Percentiles rank a stretch among this genome's conserved stretches.
These are phyloP conservation scores for Gracilinanus agilis DNA, from an alignment of 2,113 vertebrate species.

Conservation along the genomic window DNA sequence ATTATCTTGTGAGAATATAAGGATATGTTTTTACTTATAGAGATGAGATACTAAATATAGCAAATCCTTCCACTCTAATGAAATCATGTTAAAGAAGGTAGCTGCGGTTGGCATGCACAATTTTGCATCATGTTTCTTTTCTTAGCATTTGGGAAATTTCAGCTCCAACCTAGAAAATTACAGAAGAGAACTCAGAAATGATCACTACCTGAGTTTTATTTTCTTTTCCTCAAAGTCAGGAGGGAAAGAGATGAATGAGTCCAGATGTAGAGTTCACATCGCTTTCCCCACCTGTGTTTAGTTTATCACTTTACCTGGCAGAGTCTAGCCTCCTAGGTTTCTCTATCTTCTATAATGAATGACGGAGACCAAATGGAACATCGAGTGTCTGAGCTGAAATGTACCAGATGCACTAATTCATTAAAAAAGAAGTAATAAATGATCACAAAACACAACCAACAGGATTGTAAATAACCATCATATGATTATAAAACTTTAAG, in stretches of 20 bases:
- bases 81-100: not conserved
- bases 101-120: not conserved
- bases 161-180: not conserved
- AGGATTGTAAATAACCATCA: not conserved
- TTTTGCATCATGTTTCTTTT: not conserved
- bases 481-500: not conserved
- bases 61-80: not conserved
- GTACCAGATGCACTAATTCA: not conserved
- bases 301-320: slow-evolving; percentile 6
- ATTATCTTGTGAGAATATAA: not conserved
- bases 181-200: not conserved
- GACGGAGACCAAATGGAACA: not conserved
- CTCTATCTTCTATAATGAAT: not conserved
- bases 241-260: slow-evolving; percentile 4
- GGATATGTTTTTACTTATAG: not conserved
- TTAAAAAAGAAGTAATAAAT: not conserved
- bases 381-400: not conserved
- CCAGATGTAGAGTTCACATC: not conserved
- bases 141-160: not conserved
- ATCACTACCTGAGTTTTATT: not conserved
- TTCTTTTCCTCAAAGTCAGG: not conserved
- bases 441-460: not conserved
- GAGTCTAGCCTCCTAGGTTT: not conserved
- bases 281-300: not conserved
- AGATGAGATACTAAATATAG: not conserved